Evolutionary conservation across 2,888 invertebrate species (phyloP), one percentile per base, ranked within the genome.

Genomic region (Drosophila limbata): DNA sequence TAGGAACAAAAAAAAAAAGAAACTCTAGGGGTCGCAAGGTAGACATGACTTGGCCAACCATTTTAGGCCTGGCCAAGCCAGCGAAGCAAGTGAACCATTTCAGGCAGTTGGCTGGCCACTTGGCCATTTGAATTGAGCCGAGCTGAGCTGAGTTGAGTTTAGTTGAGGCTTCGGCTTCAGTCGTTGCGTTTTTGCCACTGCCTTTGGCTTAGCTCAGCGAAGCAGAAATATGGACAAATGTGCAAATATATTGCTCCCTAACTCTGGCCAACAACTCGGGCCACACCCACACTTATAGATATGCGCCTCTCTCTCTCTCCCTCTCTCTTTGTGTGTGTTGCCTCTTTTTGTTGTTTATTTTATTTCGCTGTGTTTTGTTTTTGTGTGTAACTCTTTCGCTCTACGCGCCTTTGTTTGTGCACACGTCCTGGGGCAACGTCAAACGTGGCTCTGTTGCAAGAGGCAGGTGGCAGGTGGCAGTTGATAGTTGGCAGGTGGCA

Each of bases 151-250:
- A 50, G 55, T 44, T 64, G 15, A 25, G 50, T 25, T 45, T 4
- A 42, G 50, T 15, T n/a, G 42, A 13, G 35, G 69, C 37, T 63
- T 17, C 5, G 17, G 17, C 47, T 6, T 15, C 48, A 5, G 33
- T 9, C 45, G 19, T 47, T 40, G 60, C 39, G 42, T 37, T 33
- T 57, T 31, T 47, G 35, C 39, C 69, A 47, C 55, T 48, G 57
- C 48, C 45, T 55, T 63, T 50, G 50, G 61, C 57, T 71, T 50
- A 52, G 64, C 64, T 70, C 74, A 84, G 60, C 84, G 74, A 86
- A 79, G 83, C 84, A 83, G 86, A 83, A 83, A 86, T 83, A 81
- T 84, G 79, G 77, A 86, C 86, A 83, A 83, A 81, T 83, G 83
- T 83, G 83, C 86, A 83, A 83, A 83, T 84, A 86, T 83, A 66